Evolutionary conservation across 2,888 invertebrate species (phyloP), one percentile per base, ranked within the genome.

Genomic region (Metopia argyrocephala): DNA sequence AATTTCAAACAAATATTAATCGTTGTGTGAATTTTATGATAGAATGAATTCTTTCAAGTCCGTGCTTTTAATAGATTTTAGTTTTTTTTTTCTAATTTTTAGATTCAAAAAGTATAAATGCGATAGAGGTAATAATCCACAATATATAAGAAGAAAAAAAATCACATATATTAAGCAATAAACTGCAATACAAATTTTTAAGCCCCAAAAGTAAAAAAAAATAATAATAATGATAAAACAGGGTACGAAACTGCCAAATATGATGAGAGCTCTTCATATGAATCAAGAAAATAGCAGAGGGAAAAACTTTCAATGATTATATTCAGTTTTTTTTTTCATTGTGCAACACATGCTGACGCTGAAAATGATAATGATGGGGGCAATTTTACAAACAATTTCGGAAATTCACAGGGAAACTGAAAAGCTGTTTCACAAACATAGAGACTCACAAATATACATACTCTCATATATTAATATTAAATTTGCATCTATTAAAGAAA

Each of bases 361-460:
- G 70, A 38, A 9, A 38, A 38, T 50, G 57, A 27, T 66, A 75
- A 45, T 73, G 76, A 76, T 68, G 65, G 45, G 65, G 70, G 78
- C 81, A 81, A 81, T 75, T 81, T 71, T 46, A 23, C 69, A 64
- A 76, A 52, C 56, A 76, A 61, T 75, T 80, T 81, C 61, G 81
- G 81, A 81, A 81, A 81, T 81, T 81, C 81, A 78, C 78, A 81
- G 70, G 70, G 81, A 81, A 78, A 78, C 78, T 75, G 81, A 65
- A 74, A 78, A 78, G 59, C 46, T 62, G 25, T 46, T 15, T 50
- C 9, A 38, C 15, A 15, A 21, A 46, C 15, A 3, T 6, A 54
- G 6, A 21, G n/a, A 6, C 28, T n/a, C 15, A 27, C 50, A 64
- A 62, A 46, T 21, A 23, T 20, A 61, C 15, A 61, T n/a, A n/a